Evolutionary conservation across 2,113 vertebrate genomes (phyloP).

Genomic region (Megaleporinus macrocephalus): DNA sequence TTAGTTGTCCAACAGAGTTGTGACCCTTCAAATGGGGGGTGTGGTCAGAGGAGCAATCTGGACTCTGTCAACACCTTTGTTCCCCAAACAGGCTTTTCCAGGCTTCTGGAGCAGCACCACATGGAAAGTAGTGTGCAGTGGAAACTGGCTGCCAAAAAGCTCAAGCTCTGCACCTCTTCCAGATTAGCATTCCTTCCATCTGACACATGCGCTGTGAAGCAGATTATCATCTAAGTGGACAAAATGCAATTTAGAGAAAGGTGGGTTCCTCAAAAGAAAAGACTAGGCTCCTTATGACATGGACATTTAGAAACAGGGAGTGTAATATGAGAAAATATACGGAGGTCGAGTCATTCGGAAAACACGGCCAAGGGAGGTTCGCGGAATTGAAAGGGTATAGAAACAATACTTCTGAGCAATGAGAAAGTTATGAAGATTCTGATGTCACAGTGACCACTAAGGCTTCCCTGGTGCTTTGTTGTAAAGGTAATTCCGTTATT

Average conservation of each 20-base stretch:
- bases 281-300: constrained; percentile 28
- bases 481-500: constrained; percentile 27
- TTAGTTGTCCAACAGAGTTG: constrained; percentile 47
- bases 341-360: constrained; percentile 38
- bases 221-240: constrained; percentile 88
- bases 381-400: constrained; percentile 36
- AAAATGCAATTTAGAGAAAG: constrained; percentile 57
- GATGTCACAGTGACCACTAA: constrained; percentile 25
- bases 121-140: constrained; percentile 93
- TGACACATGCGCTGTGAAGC: constrained; percentile 88
- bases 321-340: constrained; percentile 46
- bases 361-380: constrained; percentile 29
- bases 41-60: constrained; percentile 79
- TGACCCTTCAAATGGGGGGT: constrained; percentile 52
- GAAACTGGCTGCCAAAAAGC: constrained; percentile 89
- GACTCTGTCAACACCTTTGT: constrained; percentile 89
- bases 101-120: constrained; percentile 89
- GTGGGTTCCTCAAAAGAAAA: constrained; percentile 47
- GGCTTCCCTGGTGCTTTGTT: constrained; percentile 11
- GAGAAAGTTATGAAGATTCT: constrained; percentile 25
- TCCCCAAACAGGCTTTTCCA: constrained; percentile 85
- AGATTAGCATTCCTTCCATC: constrained; percentile 97
- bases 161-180: constrained; percentile 87
- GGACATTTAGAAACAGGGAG: constrained; percentile 18
- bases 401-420: constrained; percentile 38